Evolutionary conservation across 1,140 invertebrate genomes (phyloP), one percentile per base, ranked within the genome.

Genomic region (Cherax destructor): DNA sequence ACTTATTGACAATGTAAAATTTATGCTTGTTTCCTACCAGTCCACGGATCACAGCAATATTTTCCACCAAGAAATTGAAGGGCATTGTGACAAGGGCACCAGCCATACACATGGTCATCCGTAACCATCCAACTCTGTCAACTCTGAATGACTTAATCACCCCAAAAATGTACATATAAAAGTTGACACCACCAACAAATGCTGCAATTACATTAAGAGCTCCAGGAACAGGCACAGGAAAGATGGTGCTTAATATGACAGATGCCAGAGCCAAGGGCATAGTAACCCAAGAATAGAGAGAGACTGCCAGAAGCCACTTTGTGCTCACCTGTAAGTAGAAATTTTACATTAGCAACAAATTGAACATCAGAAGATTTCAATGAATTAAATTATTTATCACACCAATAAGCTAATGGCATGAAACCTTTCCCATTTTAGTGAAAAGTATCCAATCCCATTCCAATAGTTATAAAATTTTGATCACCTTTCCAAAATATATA

Each of bases 121-220:
- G 96, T 7, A 97, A 93, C 79, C 97, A 93, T 9, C 98, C 98
- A 93, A 98, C 97, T 93, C 98, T 96, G 93, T 98, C 97, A 0
- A 99, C 95, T 13, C 97, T 97, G 94, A 99, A 99, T 56, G 98
- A 99, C 94, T 99, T 99, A 50, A 99, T 96, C 0, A 99, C 98
- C 91, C 98, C 98, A 95, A 99, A 99, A 74, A 99, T 96, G 94
- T 99, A 99, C 97, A 99, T 98, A 94, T 99, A 99, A 93, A 99
- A 97, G 94, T 98, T 98, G 6, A 98, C 97, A 5, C 95, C 98
- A 81, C 97, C 98, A 92, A 98, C 97, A 94, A 99, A 99, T 76
- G 97, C 97, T 94, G 97, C 98, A 3, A 98, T 93, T 92, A 98
- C 96, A 94, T 99, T 97, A 91, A 99, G 96, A 56, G 97, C 77